phyloP scores from a whole-genome alignment of 2,113 vertebrate species.

The Grammomys dolichurus region DNA sequence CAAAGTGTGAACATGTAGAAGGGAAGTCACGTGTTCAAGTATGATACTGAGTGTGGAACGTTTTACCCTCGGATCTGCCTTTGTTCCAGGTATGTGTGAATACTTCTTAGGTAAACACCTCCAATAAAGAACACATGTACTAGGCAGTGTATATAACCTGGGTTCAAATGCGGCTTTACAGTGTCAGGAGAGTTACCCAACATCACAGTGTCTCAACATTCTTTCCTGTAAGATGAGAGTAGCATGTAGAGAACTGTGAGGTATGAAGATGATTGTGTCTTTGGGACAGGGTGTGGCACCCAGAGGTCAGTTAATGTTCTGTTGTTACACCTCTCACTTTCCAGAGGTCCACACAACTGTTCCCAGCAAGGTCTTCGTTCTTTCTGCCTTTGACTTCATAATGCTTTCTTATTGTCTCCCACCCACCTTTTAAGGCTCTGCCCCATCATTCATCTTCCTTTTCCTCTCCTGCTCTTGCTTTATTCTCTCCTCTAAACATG shows the following conservation, averaged over 20 bases:
- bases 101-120: constrained; percentile 8
- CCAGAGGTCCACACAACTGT: not conserved
- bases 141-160: not conserved
- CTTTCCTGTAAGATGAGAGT: constrained; percentile 30
- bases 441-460: not conserved
- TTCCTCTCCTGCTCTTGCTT: constrained; percentile 2
- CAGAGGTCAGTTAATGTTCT: not conserved
- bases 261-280: not conserved
- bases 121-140: not conserved
- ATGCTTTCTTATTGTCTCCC: not conserved
- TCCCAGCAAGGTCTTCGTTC: not conserved
- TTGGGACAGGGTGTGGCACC: not conserved
- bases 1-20: no score
- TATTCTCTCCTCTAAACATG: constrained; percentile 4
- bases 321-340: not conserved
- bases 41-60: not conserved
- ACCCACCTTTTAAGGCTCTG: not conserved
- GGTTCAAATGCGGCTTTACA: not conserved
- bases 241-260: not conserved
- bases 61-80: not conserved
- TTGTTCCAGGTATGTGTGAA: constrained; percentile 35
- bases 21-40: constrained; percentile 10
- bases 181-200: not conserved
- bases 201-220: constrained; percentile 32
- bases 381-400: constrained; percentile 1